Evolutionary conservation across 2,113 vertebrate species (phyloP).

Genomic region (Thermophis baileyi): DNA sequence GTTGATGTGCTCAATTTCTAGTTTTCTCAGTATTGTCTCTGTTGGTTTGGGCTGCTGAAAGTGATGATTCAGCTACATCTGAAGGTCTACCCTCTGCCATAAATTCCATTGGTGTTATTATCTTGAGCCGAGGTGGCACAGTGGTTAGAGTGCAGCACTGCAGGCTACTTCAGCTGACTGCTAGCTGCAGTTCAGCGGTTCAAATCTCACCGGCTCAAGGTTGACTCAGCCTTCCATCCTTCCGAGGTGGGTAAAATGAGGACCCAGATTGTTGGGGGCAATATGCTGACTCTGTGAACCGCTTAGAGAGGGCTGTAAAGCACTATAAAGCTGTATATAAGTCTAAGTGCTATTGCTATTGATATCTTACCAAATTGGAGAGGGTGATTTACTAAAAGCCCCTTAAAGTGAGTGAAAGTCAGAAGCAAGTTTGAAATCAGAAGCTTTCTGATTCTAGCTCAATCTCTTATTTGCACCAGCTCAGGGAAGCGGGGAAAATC

Average conservation of each 20-base stretch:
- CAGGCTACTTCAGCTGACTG: too few relatives aligned
- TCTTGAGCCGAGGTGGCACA: too few relatives aligned
- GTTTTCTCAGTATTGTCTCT: background rate
- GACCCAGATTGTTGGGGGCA: too few relatives aligned
- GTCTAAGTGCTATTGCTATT: too few relatives aligned
- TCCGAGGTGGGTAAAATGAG: too few relatives aligned
- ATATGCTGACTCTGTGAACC: too few relatives aligned
- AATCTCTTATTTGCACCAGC: background rate
- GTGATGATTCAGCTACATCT: background rate
- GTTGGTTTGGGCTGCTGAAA: background rate
- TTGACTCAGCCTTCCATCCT: too few relatives aligned
- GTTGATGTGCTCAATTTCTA: background rate
- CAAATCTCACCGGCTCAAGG: too few relatives aligned
- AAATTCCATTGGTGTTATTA: background rate
- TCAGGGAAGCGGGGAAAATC: background rate
- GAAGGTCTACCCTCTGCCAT: background rate
- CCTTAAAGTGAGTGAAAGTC: background rate
- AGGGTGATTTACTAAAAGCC: background rate
- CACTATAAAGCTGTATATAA: too few relatives aligned
- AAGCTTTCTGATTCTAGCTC: background rate
- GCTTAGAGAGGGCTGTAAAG: too few relatives aligned
- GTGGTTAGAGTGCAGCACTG: too few relatives aligned
- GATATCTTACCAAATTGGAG: background rate
- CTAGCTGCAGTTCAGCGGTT: too few relatives aligned
- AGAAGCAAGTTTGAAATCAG: background rate